These are phyloP conservation scores for Paratrypauchen microcephalus DNA, from an alignment of 2,797 vertebrate genomes.

Conservation along the genomic window DNA sequence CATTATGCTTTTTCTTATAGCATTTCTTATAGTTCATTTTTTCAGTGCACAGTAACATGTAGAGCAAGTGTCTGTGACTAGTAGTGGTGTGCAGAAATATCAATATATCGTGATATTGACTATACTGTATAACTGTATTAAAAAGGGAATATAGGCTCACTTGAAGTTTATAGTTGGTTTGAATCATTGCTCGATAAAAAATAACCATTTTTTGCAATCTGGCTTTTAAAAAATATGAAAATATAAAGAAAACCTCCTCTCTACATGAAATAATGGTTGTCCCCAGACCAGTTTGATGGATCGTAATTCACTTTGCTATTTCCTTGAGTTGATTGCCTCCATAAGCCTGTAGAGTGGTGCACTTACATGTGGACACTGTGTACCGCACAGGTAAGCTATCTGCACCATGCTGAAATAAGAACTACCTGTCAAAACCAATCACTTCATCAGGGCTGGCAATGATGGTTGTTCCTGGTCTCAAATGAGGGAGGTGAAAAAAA, in stretches of 20 bases:
- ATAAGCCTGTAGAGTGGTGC: slow-evolving; percentile 15
- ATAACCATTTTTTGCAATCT: too few species aligned
- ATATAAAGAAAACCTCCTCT: slow-evolving; percentile 4
- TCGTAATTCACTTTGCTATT: slow-evolving; percentile 30
- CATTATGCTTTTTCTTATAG: background rate
- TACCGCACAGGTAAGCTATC: slow-evolving; percentile 16
- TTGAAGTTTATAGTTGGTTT: too few species aligned
- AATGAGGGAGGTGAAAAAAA: slow-evolving; percentile 23
- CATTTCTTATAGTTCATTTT: too few species aligned
- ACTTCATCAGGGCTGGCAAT: slow-evolving; percentile 46
- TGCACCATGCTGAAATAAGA: slow-evolving; percentile 35
- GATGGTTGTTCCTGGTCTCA: slow-evolving; percentile 26
- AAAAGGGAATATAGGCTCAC: too few species aligned
- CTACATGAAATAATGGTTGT: slow-evolving; percentile 16
- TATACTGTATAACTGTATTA: too few species aligned
- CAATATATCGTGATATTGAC: background rate
- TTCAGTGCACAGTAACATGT: too few species aligned
- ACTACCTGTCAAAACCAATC: slow-evolving; percentile 47
- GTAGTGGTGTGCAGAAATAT: too few species aligned
- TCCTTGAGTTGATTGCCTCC: slow-evolving; percentile 39
- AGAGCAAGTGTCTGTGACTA: too few species aligned
- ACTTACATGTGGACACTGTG: slow-evolving; percentile 20
- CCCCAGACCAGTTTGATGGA: background rate
- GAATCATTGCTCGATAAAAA: background rate
- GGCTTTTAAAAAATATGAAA: background rate